Evolutionary conservation across 2,113 vertebrate species (phyloP), one percentile per base, ranked within the genome.

Genomic region (Jacana jacana): DNA sequence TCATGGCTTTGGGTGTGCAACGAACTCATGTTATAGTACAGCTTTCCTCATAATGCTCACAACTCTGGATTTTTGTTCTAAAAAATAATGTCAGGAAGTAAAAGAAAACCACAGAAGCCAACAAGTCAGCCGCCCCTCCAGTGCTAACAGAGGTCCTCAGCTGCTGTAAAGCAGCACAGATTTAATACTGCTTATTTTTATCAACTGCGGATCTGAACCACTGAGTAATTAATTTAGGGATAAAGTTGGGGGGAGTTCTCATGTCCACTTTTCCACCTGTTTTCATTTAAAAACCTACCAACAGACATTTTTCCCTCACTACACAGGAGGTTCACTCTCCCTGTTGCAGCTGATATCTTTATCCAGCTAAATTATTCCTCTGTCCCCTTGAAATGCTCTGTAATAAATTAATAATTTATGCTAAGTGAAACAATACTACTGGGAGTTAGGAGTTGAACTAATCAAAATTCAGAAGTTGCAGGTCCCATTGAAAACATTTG

Each of bases 401-500:
- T 91, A 93, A 97, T 97, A 96, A 96, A 97, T 98, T 96, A 98
- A 98, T 97, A 97, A 98, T 97, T 98, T 96, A 97, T 97, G 92
- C 71, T 83, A 92, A 91, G 88, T 93, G 86, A 96, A 95, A 82
- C 40, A 80, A 95, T 92, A 81, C 79, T 95, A 17, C 30, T 55
- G 95, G 68, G 89, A 90, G 13, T 9, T 80, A 63, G 63, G 79
- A 91, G 63, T 51, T 80, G 75, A 87, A 63, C 86, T 93, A 91
- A 90, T 88, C 79, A 95, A 93, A 97, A 91, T 91, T 86, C 76
- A 71, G 40, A 88, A 93, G 66, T 88, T 91, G 55, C 40, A 46
- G 42, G 39, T 12, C 35, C 66, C 66, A 80, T 52, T 82, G 90
- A 94, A 95, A 95, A 91, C 57, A 79, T 88, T 93, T 82, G 35